Evolutionary conservation across 2,797 vertebrate species (phyloP).

Genomic region (Sardinella longiceps): DNA sequence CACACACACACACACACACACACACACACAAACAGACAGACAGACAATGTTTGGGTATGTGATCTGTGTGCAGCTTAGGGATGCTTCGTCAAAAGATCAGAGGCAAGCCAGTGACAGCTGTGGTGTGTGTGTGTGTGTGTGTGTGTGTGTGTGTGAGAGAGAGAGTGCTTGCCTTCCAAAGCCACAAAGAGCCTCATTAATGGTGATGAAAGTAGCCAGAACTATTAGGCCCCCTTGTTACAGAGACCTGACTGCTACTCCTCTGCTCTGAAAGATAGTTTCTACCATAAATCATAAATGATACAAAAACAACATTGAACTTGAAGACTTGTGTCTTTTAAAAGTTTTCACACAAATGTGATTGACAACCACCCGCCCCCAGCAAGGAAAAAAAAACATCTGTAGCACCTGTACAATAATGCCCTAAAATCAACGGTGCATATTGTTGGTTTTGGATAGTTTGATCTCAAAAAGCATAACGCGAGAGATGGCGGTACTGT

Average conservation of each 20-base stretch:
- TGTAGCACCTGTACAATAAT: neutral
- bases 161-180: conserved; percentile 5
- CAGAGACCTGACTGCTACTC: neutral
- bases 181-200: conserved; percentile 24
- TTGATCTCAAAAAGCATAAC: neutral
- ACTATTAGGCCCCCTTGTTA: conserved; percentile 1
- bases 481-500: neutral
- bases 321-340: neutral
- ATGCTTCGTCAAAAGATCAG: conserved; percentile 6
- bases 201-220: conserved; percentile 3
- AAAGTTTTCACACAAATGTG: neutral
- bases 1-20: no score
- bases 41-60: neutral
- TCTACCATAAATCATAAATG: neutral
- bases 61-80: conserved; percentile 17
- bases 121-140: no score
- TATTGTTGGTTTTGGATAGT: neutral
- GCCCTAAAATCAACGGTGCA: neutral
- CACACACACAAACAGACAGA: no score
- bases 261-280: neutral
- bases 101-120: conserved; percentile 19
- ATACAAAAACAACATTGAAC: neutral
- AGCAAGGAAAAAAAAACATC: neutral
- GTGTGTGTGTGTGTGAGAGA: no score
- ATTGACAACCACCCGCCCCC: neutral